A percentile compares a stretch with the other conserved stretches of the same genome.
Conservation (phyloP, 2,888 invertebrate genomes). For the Dolichopus griseipennis region DNA sequence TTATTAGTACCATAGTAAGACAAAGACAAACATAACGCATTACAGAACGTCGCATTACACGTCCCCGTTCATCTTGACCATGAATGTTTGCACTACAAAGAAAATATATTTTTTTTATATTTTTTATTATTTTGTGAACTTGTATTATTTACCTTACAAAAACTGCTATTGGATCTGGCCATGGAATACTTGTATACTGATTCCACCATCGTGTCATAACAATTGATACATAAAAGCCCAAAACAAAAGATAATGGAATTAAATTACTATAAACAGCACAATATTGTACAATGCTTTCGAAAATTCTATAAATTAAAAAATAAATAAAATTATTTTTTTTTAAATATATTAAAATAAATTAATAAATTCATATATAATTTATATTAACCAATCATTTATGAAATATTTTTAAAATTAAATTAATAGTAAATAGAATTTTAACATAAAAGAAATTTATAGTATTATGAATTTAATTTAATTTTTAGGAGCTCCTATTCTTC, state of each 20-base stretch:
- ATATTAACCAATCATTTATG: no score
- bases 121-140: no score
- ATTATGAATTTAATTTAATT: no score
- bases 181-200: constrained; percentile 74
- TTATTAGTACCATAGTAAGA: constrained; percentile 77
- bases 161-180: constrained; percentile 81
- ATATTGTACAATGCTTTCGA: constrained; percentile 74
- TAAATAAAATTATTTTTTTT: constrained; percentile 10
- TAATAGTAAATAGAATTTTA: no score
- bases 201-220: constrained; percentile 92
- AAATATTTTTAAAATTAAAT: constrained; percentile 13
- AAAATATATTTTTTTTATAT: not conserved
- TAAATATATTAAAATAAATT: not conserved
- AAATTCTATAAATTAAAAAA: constrained; percentile 51
- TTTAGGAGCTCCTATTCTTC: no score
- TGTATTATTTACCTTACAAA: constrained; percentile 48
- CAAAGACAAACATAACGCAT: constrained; percentile 77
- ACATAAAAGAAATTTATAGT: no score
- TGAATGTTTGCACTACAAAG: constrained; percentile 62
- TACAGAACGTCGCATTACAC: constrained; percentile 73
- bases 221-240: constrained; percentile 88
- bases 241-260: constrained; percentile 85
- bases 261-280: constrained; percentile 79
- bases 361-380: no score
- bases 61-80: constrained; percentile 75